Percentiles rank a stretch among this genome's conserved stretches.
Conservation (phyloP, 1,140 invertebrate genomes). For the Spodoptera frugiperda region DNA sequence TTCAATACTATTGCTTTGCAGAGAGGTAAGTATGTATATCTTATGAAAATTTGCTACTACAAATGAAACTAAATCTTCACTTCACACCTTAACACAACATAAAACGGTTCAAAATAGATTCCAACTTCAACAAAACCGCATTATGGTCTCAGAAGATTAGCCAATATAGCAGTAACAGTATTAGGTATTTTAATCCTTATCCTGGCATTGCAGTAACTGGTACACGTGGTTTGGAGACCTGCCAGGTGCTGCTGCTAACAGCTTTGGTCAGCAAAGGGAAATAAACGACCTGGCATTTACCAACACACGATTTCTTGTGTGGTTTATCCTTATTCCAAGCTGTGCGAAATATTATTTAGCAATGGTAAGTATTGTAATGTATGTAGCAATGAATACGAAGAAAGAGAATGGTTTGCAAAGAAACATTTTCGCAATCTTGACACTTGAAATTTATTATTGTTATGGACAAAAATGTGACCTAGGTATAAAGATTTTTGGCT, state of each 20-base stretch:
- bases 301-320: slow-evolving; percentile 12
- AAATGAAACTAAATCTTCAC: too few species aligned
- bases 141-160: neutral
- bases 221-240: slow-evolving; percentile 34
- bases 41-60: too few species aligned
- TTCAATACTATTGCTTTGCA: too few species aligned
- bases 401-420: too few species aligned
- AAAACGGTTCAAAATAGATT: neutral
- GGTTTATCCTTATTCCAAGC: neutral
- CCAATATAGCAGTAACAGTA: neutral
- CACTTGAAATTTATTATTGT: too few species aligned
- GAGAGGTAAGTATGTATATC: too few species aligned
- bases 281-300: slow-evolving; percentile 29
- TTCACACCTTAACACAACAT: neutral
- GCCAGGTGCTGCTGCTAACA: slow-evolving; percentile 36
- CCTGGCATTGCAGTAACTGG: slow-evolving; percentile 21
- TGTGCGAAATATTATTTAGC: too few species aligned
- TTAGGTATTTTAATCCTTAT: slow-evolving; percentile 16
- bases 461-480: too few species aligned
- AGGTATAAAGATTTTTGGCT: too few species aligned
- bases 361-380: too few species aligned
- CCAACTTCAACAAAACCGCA: neutral
- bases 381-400: too few species aligned
- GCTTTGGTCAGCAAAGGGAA: slow-evolving; percentile 16
- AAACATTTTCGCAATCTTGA: too few species aligned